Percentiles rank a stretch among this genome's conserved stretches.
phyloP scores from a whole-genome alignment of 2,888 invertebrate species.

The Amphiduros pacificus region DNA sequence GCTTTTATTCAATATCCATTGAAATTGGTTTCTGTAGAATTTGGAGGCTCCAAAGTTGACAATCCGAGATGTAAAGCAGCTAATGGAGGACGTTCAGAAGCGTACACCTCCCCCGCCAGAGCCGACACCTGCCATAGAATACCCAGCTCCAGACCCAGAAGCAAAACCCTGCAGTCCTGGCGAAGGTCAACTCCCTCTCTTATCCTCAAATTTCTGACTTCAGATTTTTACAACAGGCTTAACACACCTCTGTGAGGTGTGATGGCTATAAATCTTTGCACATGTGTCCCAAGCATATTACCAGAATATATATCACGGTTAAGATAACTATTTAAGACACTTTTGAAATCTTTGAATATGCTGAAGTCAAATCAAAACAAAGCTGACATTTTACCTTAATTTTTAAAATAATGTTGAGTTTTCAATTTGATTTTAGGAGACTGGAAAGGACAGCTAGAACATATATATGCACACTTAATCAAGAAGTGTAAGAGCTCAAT shows the following conservation, averaged over 20 bases:
- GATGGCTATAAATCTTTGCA: too few species aligned
- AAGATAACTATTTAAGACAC: too few species aligned
- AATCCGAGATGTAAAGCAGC: constrained; percentile 51
- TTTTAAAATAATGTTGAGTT: too few species aligned
- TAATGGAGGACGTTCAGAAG: constrained; percentile 38
- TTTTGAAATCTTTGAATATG: neutral
- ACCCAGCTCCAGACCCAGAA: constrained; percentile 41
- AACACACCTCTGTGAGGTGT: too few species aligned
- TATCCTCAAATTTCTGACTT: too few species aligned
- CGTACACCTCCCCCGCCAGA: constrained; percentile 32
- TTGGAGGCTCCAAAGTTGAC: constrained; percentile 38
- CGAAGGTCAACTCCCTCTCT: constrained; percentile 45
- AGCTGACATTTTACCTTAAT: neutral
- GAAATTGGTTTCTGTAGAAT: constrained; percentile 2
- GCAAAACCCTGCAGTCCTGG: constrained; percentile 49
- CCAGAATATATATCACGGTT: too few species aligned
- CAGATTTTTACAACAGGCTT: too few species aligned
- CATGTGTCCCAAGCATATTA: too few species aligned
- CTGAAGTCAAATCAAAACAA: neutral
- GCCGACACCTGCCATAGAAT: constrained; percentile 28
- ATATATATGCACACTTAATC: constrained; percentile 57
- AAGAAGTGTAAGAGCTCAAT: constrained; percentile 47
- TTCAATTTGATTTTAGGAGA: constrained; percentile 55
- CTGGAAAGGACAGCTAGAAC: constrained; percentile 55
- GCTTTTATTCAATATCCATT: too few species aligned